Evolutionary conservation across 2,888 invertebrate genomes (phyloP), one percentile per base, ranked within the genome.

Genomic region (Schizotus pectinicornis): DNA sequence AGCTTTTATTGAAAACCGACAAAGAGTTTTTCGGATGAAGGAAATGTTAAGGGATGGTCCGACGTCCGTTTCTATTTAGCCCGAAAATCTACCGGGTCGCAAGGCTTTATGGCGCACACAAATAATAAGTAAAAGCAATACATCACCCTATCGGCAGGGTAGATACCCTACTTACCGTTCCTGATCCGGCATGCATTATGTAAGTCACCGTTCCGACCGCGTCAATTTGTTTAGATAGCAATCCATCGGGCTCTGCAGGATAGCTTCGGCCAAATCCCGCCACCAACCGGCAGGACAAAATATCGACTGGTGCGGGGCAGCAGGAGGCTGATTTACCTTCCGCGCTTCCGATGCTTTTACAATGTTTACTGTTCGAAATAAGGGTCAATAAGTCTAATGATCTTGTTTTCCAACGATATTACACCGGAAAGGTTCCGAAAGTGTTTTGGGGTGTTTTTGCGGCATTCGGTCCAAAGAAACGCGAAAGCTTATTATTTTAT

Each of bases 191-290:
- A 70, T 68, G 69, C 61, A 69, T 69, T 70, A 69, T 69, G 70
- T 67, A 68, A 70, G 70, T 69, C 68, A 61, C 62, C 68, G 63
- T 59, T 58, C 65, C 61, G 58, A 59, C 59, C 65, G 55, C 67
- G 68, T 68, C 70, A 67, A 70, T 70, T 69, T 69, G 70, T 70
- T 69, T 64, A 63, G 64, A 59, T 62, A 58, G 65, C 64, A 41
- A 64, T 56, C 46, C 42, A 32, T 55, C 49, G 22, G 30, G 32
- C 43, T 36, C 33, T 43, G 43, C 35, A 47, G 47, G 47, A 47
- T 13, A 22, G 22, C 22, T 22, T 5, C 22, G 22, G 22, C 39
- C 39, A 12, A 39, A 39, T 39, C 39, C n/a, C 12, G 11, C 11
- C 22, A 22, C 22, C 22, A 22, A 12, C 12, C 39, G 12, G 39